Evolutionary conservation across 2,797 vertebrate species (phyloP), one percentile per base, ranked within the genome.

Genomic region (Streptopelia turtur): DNA sequence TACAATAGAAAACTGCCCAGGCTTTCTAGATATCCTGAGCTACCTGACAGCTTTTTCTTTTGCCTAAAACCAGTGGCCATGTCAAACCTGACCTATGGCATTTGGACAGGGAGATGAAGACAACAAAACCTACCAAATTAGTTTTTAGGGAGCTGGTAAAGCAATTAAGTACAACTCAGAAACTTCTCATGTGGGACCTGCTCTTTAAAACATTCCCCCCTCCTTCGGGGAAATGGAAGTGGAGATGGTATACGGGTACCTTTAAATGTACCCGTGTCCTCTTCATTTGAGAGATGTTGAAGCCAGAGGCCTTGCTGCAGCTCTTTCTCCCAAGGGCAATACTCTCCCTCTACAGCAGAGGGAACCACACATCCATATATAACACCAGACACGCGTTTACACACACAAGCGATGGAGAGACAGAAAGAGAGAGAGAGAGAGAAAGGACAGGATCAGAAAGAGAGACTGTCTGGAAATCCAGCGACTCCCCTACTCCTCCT

Each of bases 261-360:
- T 99, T 99, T 98, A 87, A 98, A 97, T 97, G 98, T 98, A 99
- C 99, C 98, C 96, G 97, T 97, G 98, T 99, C 98, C 97, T 99
- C 99, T 99, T 99, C 98, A 60, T 99, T 97, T 97, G 98, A 98
- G 59, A 99, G 98, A 97, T 90, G 98, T 94, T 98, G 98, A 95
- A 99, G 98, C 99, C 99, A 99, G 84, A 98, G 98, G 97, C 98
- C 98, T 97, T 99, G 98, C 97, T 98, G 98, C 95, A 99, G 98
- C 97, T 99, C 99, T 97, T 93, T 99, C 94, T 99, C 98, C 99
- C 98, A 98, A 91, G 99, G 99, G 97, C 98, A 99, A 98, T 99
- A 99, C 98, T 99, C 99, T 72, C 99, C 99, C 98, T 99, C 99
- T 99, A 98, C 97, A 98, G 98, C 97, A 98, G 98, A 98, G 98